These are phyloP conservation scores for Caenorhabditis briggsae DNA, from an alignment of 1,140 invertebrate species.

Conservation along the genomic window DNA sequence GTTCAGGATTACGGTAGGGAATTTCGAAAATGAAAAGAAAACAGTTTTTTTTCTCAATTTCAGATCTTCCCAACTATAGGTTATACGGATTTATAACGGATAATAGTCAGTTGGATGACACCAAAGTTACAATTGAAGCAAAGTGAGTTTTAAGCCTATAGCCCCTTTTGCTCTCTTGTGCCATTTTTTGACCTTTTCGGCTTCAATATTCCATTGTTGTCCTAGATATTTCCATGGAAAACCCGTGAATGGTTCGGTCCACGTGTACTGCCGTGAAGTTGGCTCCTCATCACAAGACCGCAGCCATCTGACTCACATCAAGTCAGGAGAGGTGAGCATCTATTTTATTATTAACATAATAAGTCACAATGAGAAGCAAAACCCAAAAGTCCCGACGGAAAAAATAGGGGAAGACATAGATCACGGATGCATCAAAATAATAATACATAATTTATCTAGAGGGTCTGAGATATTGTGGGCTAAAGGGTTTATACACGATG, in stretches of 20 bases:
- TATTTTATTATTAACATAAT: constrained; percentile 2
- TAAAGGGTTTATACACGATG: not conserved
- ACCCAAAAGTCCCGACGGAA: not conserved
- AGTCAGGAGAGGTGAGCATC: constrained; percentile 8
- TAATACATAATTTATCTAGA: constrained; percentile 32
- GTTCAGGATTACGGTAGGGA: constrained; percentile 28
- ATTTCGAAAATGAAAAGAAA: not conserved
- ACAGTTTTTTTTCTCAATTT: not conserved
- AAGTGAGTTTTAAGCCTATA: not conserved
- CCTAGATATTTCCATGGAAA: constrained; percentile 35
- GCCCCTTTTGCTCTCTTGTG: not conserved
- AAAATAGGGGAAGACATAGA: constrained; percentile 4
- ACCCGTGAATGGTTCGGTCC: constrained; percentile 32
- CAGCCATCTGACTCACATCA: constrained; percentile 28
- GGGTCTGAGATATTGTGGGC: not conserved
- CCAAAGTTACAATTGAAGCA: constrained; percentile 26
- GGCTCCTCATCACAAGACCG: constrained; percentile 41
- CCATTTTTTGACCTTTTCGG: not conserved
- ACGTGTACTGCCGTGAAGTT: constrained; percentile 44
- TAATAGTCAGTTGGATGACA: not conserved
- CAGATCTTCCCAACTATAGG: constrained; percentile 35
- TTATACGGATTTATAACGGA: not conserved
- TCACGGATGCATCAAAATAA: constrained; percentile 19
- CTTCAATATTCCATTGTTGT: constrained; percentile 27
- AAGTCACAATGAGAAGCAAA: not conserved